Conservation (phyloP, 2,113 vertebrate genomes). For the Myrmecobius fasciatus region DNA sequence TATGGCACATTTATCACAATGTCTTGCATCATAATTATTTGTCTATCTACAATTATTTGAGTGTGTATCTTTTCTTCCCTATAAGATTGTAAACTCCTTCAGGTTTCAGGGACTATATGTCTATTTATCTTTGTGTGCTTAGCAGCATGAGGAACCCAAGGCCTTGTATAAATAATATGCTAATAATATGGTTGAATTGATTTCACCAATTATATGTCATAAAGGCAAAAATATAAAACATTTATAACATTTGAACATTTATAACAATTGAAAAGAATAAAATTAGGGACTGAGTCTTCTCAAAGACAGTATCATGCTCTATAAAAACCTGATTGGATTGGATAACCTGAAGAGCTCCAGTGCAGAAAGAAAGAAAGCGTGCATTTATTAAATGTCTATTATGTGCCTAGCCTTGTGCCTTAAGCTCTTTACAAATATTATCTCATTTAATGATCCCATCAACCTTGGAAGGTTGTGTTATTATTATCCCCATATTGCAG, state of each 20-base stretch:
- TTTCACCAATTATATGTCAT: background rate
- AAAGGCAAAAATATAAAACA: too few species aligned
- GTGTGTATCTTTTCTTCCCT: background rate
- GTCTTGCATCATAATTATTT: background rate
- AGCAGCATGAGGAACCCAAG: too few species aligned
- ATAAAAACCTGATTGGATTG: too few species aligned
- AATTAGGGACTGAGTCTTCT: background rate
- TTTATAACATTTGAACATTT: background rate
- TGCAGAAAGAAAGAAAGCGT: background rate
- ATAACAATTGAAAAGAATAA: background rate
- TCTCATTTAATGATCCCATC: background rate
- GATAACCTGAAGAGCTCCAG: background rate
- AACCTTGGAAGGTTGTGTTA: background rate
- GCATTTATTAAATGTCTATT: too few species aligned
- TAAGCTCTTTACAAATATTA: background rate
- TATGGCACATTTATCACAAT: background rate
- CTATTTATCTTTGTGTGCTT: too few species aligned
- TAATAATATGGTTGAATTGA: background rate
- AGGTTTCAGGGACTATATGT: too few species aligned
- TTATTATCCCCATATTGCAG: background rate
- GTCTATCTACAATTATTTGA: background rate
- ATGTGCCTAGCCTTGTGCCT: background rate
- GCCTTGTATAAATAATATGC: background rate
- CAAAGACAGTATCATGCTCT: background rate
- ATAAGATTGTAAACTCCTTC: background rate